phyloP scores from a whole-genome alignment of 1,140 invertebrate genomes.

The Liolophura sinensis region DNA sequence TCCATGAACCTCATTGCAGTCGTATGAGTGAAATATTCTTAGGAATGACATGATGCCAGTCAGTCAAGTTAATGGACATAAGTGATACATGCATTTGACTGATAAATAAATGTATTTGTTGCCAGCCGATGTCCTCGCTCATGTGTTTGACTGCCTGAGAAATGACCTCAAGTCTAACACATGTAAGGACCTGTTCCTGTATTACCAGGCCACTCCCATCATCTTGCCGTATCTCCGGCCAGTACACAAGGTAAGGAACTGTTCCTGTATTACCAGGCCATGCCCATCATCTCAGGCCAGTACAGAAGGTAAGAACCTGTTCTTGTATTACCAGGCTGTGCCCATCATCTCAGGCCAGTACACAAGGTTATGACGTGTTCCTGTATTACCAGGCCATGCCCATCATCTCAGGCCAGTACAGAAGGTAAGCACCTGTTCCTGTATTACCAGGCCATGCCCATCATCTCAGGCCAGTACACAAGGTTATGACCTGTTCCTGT shows the following conservation, averaged over 20 bases:
- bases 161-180: constrained; percentile 53
- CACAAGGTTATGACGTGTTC: constrained; percentile 56
- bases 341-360: constrained; percentile 50
- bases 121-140: constrained; percentile 55
- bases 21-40: no score
- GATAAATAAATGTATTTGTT: constrained; percentile 7
- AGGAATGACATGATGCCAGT: no score
- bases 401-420: constrained; percentile 52
- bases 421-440: constrained; percentile 55
- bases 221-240: constrained; percentile 53
- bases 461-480: constrained; percentile 54
- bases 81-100: neutral
- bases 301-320: constrained; percentile 55
- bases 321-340: constrained; percentile 54
- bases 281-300: constrained; percentile 50
- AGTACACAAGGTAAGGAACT: constrained; percentile 51
- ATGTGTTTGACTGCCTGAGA: constrained; percentile 54
- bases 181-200: constrained; percentile 52
- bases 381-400: constrained; percentile 53
- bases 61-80: neutral
- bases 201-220: constrained; percentile 53
- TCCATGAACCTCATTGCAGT: no score
- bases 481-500: constrained; percentile 54
- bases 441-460: constrained; percentile 52
- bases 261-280: constrained; percentile 55